phyloP scores from a whole-genome alignment of 2,113 vertebrate genomes.

The Tamias sibiricus region DNA sequence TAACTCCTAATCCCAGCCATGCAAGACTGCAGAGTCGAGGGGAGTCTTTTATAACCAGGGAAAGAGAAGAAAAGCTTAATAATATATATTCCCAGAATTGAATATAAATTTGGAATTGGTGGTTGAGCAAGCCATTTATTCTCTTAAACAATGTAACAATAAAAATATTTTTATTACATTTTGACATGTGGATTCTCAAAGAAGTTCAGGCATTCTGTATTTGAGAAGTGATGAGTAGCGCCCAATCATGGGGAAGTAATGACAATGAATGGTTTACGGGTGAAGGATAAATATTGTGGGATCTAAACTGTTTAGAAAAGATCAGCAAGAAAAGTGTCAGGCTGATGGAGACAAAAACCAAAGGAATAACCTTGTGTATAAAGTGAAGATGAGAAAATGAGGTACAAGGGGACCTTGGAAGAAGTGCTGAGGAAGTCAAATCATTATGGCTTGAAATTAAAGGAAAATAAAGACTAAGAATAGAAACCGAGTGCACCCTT shows the following conservation, averaged over 20 bases:
- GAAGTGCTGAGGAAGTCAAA: conserved; percentile 65
- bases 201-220: conserved; percentile 75
- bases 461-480: conserved; percentile 71
- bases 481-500: conserved; percentile 76
- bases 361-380: conserved; percentile 74
- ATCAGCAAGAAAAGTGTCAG: conserved; percentile 76
- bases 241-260: conserved; percentile 64
- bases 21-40: conserved; percentile 77
- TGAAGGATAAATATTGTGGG: conserved; percentile 76
- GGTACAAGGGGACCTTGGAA: not conserved
- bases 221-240: conserved; percentile 75
- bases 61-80: conserved; percentile 83
- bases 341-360: conserved; percentile 73
- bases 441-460: conserved; percentile 80
- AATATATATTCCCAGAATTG: conserved; percentile 82
- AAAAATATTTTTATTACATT: conserved; percentile 80
- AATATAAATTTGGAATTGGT: conserved; percentile 80
- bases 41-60: conserved; percentile 83
- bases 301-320: conserved; percentile 79
- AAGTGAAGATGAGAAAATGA: conserved; percentile 78
- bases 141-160: conserved; percentile 74
- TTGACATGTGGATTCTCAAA: conserved; percentile 79
- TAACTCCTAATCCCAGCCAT: conserved; percentile 87
- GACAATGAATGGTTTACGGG: conserved; percentile 77
- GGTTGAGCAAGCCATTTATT: conserved; percentile 69